Evolutionary conservation across 2,797 vertebrate species (phyloP).

Genomic region (Neosilurus mollespiculum): DNA sequence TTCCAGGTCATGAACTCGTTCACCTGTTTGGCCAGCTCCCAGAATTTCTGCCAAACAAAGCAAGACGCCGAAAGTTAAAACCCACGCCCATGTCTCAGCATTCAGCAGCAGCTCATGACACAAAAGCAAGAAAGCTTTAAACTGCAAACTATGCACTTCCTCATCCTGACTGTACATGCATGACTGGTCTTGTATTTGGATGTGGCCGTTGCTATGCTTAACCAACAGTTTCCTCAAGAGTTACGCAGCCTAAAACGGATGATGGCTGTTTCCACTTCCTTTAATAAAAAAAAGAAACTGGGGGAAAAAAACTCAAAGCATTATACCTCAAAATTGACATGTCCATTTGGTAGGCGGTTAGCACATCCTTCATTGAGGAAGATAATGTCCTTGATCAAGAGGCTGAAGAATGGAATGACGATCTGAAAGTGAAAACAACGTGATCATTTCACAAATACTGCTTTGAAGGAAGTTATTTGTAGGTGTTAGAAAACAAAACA

Average conservation of each 20-base stretch:
- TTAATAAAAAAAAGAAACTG: background rate
- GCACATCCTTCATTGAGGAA: conserved; percentile 94
- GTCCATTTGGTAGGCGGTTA: conserved; percentile 86
- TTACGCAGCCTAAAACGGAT: conserved; percentile 21
- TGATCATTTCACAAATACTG: conserved; percentile 15
- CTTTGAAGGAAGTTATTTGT: background rate
- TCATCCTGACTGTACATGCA: conserved; percentile 33
- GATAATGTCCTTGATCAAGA: conserved; percentile 94
- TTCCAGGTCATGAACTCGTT: conserved; percentile 95
- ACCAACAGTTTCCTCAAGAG: conserved; percentile 28
- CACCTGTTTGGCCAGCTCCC: conserved; percentile 92
- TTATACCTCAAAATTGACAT: conserved; percentile 90
- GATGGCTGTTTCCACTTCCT: conserved; percentile 15
- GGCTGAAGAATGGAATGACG: conserved; percentile 96
- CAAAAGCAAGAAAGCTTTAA: conserved; percentile 6
- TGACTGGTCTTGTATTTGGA: conserved; percentile 28
- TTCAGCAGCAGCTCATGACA: conserved; percentile 43
- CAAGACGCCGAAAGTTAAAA: conserved; percentile 1
- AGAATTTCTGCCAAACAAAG: conserved; percentile 82
- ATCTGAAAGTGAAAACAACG: conserved; percentile 75
- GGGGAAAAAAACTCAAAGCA: background rate
- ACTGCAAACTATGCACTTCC: conserved; percentile 50
- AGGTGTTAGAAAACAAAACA: background rate
- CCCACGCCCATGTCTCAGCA: background rate
- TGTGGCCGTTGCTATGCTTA: conserved; percentile 34